Evolutionary conservation across 37 sponge, comb jelly and placozoan genomes (phyloP), one percentile per base, ranked within the genome.

Genomic region (Halichondria panicea): DNA sequence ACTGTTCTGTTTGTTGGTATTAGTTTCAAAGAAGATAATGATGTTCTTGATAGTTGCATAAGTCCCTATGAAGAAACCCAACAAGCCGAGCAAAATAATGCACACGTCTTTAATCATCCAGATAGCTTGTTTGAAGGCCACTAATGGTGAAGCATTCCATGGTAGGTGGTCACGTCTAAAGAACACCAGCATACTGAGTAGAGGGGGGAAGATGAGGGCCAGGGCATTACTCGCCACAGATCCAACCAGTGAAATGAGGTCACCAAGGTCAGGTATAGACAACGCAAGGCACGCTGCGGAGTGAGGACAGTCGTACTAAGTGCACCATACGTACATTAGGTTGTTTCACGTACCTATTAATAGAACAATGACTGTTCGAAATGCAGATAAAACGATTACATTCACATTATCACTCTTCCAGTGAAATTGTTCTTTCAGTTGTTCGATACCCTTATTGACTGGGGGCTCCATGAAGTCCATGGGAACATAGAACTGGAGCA

Each of bases 211-310:
- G 54, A 93, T 86, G 77, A 93, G 60, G 58, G 94, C 92, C 33
- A 97, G 86, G 9, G 87, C 75, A 77, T 81, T 74, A 73, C 94
- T 88, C 70, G 89, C 90, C 32, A 80, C 22, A 3, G 97, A 94
- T 48, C 97, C 97, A 33, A 97, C 75, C 19, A 97, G 92, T 25
- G 89, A 76, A n/a, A 97, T 88, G 59, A 92, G 75, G 55, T 84
- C 83, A 58, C 69, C 92, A 21, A 95, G 71, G n/a, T 82, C 72
- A 62, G 94, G 94, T 9, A 84, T 44, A 31, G 31, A 63, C 12
- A 86, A 7, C 2, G 94, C 90, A 43, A 91, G 30, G 12, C 59
- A 66, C 38, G 81, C 93, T 93, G 66, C 35, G 50, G 60, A 8
- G n/a, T n/a, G n/a, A n/a, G n/a, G n/a, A n/a, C n/a, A n/a, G n/a